Base-by-base conservation (phyloP, 2,113 vertebrate genomes). In the Dolichallabes microphthalmus region DNA sequence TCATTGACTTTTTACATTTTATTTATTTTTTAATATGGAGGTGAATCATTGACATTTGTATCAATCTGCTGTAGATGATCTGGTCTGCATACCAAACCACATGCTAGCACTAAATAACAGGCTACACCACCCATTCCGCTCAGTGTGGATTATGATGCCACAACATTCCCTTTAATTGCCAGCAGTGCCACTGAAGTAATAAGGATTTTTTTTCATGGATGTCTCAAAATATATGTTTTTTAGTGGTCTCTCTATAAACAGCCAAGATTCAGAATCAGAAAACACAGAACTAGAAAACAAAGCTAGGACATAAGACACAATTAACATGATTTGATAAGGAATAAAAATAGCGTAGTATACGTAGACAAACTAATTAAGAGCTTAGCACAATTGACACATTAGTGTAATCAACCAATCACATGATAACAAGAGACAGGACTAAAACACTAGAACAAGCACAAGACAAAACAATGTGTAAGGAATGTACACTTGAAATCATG, bases 121-220 rank as follows among this genome's bases (percentile, higher is more conserved):
- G 19, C 76, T 53, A 53, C 39, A 53, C 80, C 63, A 68, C 80
- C 80, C 80, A 89, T 30, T 80, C 27, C 85, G 83, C 45, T 78
- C 5, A 22, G 76, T 79, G 76, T 64, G 76, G 58, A 74, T 80
- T 81, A 53, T 80, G 63, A 57, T 69, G 32, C 88, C 88, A 89
- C 91, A 80, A 82, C 63, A 85, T 68, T 83, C 79, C 85, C 63
- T 92, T 91, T 91, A 92, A 93, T 88, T 85, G 89, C 87, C 87
- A 87, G 88, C 88, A 90, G 89, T 91, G 91, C 90, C 88, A 92
- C 84, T 86, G 74, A 92, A 91, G 94, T 93, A 94, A 93, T 92
- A 90, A 92, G 92, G 92, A 94, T 90, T 92, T 92, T 92, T 91
- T 74, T 93, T 93, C 92, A 91, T 89, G 52, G 91, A 91, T 82